Conservation (phyloP, 2,797 vertebrate genomes). For the Lates japonicus region DNA sequence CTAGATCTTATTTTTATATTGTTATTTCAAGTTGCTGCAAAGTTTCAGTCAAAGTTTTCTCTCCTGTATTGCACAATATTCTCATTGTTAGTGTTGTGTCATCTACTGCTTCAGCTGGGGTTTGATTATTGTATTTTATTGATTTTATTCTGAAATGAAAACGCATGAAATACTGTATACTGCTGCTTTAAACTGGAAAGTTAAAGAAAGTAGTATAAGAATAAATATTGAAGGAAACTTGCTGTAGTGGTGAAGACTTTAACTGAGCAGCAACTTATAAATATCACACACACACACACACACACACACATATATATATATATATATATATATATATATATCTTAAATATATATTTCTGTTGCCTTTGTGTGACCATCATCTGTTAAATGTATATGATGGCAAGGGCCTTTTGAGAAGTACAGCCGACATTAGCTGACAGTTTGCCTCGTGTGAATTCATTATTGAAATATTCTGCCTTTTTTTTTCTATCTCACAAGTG, state of each 20-base stretch:
- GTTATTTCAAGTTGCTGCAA: no score
- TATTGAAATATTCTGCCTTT: conserved; percentile 14
- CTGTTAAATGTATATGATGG: not conserved
- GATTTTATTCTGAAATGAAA: not conserved
- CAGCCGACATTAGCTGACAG: not conserved
- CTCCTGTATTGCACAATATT: no score
- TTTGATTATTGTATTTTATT: not conserved
- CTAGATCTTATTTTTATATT: no score
- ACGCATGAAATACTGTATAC: not conserved
- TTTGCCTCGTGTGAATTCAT: conserved; percentile 16
- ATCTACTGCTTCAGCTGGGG: not conserved
- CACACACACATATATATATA: no score
- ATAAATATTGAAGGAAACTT: not conserved
- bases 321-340: no score
- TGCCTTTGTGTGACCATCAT: not conserved
- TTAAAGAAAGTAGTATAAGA: not conserved
- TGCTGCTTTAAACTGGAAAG: not conserved
- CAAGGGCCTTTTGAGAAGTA: not conserved
- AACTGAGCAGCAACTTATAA: conserved; percentile 6
- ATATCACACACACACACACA: not conserved
- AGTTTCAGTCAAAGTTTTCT: no score
- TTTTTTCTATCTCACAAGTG: not conserved
- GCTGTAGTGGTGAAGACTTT: not conserved
- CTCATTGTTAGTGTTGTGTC: no score
- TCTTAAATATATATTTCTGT: no score